A percentile compares a stretch with the other conserved stretches of the same genome.
phyloP scores from a whole-genome alignment of 2,113 vertebrate genomes.

The Felis catus region DNA sequence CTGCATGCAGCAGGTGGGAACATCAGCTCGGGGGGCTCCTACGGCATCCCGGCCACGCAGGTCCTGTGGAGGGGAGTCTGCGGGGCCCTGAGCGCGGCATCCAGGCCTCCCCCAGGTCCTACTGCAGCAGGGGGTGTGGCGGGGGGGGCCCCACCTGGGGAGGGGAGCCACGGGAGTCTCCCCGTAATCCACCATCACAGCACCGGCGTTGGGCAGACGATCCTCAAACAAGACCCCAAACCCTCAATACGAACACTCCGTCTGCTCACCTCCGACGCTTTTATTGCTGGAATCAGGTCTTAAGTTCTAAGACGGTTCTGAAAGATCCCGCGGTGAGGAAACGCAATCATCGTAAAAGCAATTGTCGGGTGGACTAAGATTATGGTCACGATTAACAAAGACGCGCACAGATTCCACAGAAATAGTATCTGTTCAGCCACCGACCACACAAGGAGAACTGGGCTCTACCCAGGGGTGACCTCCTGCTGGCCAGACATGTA shows the following conservation, averaged over 20 bases:
- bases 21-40: neutral
- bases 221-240: neutral
- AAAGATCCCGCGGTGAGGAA: conserved; percentile 80
- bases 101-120: neutral
- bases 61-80: neutral
- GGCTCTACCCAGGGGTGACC: conserved; percentile 73
- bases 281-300: conserved; percentile 88
- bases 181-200: neutral
- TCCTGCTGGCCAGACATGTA: conserved; percentile 79
- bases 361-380: conserved; percentile 81
- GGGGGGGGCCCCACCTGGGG: too few species aligned
- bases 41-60: neutral
- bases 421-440: conserved; percentile 80
- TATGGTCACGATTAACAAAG: conserved; percentile 74
- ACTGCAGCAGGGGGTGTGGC: neutral
- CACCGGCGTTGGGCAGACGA: rapidly evolving
- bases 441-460: conserved; percentile 83
- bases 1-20: neutral
- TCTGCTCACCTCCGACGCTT: conserved; percentile 55
- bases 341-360: conserved; percentile 79
- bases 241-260: rapidly evolving
- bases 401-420: conserved; percentile 78
- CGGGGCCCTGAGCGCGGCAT: neutral
- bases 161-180: neutral
- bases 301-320: conserved; percentile 83